Evolutionary conservation across 2,888 invertebrate species (phyloP).

Genomic region (Cheilosia urbana): DNA sequence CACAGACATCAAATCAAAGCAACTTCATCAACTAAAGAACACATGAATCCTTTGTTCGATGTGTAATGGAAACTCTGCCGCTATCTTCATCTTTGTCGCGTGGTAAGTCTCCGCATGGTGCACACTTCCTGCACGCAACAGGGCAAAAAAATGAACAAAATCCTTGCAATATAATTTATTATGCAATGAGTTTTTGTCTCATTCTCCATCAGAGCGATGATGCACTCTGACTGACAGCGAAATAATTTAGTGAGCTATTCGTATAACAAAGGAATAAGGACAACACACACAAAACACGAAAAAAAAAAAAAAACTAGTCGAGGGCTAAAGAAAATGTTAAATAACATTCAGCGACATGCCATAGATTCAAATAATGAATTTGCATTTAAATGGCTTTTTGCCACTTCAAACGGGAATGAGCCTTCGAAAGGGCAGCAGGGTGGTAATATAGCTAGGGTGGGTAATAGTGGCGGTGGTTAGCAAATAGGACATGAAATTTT

Average conservation of each 20-base stretch:
- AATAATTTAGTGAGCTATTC: conserved; percentile 68
- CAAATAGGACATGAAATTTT: conserved; percentile 57
- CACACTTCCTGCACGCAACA: conserved; percentile 52
- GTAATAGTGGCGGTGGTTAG: conserved; percentile 32
- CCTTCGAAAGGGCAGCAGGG: conserved; percentile 26
- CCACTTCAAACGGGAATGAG: conserved; percentile 42
- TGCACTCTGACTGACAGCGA: conserved; percentile 73
- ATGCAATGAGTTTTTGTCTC: conserved; percentile 72
- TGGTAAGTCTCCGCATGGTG: conserved; percentile 42
- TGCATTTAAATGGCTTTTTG: conserved; percentile 74
- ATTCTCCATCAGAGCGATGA: conserved; percentile 56
- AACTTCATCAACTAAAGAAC: conserved; percentile 52
- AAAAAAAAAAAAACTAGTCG: conserved; percentile 12
- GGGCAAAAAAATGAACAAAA: conserved; percentile 37
- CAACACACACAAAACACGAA: not conserved
- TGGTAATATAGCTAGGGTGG: not conserved
- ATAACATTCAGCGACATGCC: conserved; percentile 70
- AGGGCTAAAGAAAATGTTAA: conserved; percentile 67
- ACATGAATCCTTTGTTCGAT: conserved; percentile 47
- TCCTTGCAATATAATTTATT: conserved; percentile 67
- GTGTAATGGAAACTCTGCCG: conserved; percentile 55
- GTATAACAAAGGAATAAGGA: conserved; percentile 57
- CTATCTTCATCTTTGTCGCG: conserved; percentile 44
- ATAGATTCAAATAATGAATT: conserved; percentile 74
- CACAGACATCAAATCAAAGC: conserved; percentile 64